Percentiles rank a stretch among this genome's conserved stretches.
Evolutionary conservation across 2,797 vertebrate genomes (phyloP).

Genomic region (Chiroxiphia lanceolata): DNA sequence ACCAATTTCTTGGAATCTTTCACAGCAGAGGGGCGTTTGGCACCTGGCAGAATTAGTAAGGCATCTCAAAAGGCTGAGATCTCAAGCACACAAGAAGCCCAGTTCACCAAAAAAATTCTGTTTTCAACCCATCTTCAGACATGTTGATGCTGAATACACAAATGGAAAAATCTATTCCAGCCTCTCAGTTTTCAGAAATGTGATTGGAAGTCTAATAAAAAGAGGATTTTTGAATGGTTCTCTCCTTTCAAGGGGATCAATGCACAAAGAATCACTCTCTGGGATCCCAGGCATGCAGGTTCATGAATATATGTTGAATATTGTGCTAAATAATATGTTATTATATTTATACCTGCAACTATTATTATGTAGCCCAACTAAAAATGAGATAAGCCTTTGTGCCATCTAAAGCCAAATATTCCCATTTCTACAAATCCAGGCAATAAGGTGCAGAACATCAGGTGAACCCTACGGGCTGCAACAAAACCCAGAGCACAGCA

Average conservation of each 20-base stretch:
- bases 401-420: accelerated
- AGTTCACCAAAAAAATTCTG: not conserved
- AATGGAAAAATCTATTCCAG: not conserved
- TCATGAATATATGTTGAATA: not conserved
- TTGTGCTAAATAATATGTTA: not conserved
- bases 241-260: not conserved
- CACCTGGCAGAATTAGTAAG: not conserved
- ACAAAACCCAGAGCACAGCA: not conserved
- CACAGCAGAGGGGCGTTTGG: not conserved
- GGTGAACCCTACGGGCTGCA: not conserved
- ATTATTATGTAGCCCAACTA: not conserved
- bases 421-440: not conserved
- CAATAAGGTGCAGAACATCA: not conserved
- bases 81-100: not conserved
- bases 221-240: accelerated
- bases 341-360: not conserved
- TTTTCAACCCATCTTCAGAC: accelerated
- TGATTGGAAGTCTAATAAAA: accelerated
- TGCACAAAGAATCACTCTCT: not conserved
- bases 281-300: accelerated
- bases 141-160: accelerated
- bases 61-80: not conserved
- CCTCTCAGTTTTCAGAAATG: not conserved
- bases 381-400: not conserved
- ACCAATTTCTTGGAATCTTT: not conserved